phyloP scores from a whole-genome alignment of 2,797 vertebrate species.

The Thaleichthys pacificus region DNA sequence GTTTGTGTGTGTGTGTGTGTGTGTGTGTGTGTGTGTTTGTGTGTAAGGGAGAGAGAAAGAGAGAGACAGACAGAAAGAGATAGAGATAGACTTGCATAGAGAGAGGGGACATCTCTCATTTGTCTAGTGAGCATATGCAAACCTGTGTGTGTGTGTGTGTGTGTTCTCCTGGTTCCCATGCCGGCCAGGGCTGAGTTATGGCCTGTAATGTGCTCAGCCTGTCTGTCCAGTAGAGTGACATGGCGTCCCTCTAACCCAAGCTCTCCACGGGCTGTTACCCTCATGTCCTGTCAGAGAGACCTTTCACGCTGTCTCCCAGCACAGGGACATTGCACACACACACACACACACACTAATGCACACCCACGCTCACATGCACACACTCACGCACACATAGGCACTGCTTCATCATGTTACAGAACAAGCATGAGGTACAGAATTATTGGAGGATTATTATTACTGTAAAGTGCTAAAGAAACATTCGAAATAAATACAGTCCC shows the following conservation, averaged over 20 bases:
- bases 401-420: constrained; percentile 22
- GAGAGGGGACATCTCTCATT: constrained; percentile 9
- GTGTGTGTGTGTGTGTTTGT: constrained; percentile 19
- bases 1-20: constrained; percentile 18
- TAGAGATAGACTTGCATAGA: constrained; percentile 17
- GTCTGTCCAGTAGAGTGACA: constrained; percentile 65
- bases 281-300: constrained; percentile 37
- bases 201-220: constrained; percentile 57
- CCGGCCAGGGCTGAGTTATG: constrained; percentile 58
- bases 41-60: constrained; percentile 6
- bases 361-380: constrained; percentile 22
- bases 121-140: constrained; percentile 53
- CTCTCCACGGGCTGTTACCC: constrained; percentile 60
- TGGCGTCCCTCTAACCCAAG: constrained; percentile 51
- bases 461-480: constrained; percentile 31
- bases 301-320: constrained; percentile 59
- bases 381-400: not conserved
- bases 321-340: constrained; percentile 47
- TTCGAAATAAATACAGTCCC: no score
- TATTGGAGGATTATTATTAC: constrained; percentile 27
- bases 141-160: constrained; percentile 26
- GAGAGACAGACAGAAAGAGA: not conserved
- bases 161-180: constrained; percentile 58
- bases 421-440: not conserved
- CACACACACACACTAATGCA: constrained; percentile 31